Base-by-base conservation (phyloP, 2,888 invertebrate species). In the Morinoia aosen region DNA sequence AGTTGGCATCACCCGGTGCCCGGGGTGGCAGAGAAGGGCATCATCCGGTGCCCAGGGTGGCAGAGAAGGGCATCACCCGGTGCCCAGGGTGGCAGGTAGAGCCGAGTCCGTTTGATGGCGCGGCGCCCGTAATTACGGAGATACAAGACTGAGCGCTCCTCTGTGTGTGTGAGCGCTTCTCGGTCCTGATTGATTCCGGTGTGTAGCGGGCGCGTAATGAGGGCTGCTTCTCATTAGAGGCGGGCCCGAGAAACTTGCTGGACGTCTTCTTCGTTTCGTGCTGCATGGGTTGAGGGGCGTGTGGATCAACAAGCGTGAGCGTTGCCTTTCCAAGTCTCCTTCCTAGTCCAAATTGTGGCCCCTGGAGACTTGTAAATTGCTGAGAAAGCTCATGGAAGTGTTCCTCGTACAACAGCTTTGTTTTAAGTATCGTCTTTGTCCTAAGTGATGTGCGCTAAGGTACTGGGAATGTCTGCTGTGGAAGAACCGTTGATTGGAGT, bases 141-240 rank as follows among this genome's bases (percentile, higher is more conserved):
- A 90, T 90, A 48, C n/a, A 25, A n/a, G 40, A 40, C 40, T 11
- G 40, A 40, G 48, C n/a, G 90, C 39, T 90, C 40, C 40, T 90
- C 90, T 40, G 40, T 90, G 76, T 76, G 76, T 61, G n/a, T 88
- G 40, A 12, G 40, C 48, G 39, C 39, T 39, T 39, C 90, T 90
- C 48, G 8, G 90, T 48, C 48, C 90, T 90, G 90, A 90, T 90
- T 90, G 90, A 90, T 90, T 90, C 90, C 90, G 48, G 90, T 90
- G 40, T 90, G 90, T 48, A 48, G 40, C 25, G 48, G 40, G 48
- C 40, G 88, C 90, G 90, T 90, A 48, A 48, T 48, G 48, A 48
- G 90, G 48, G 90, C 90, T 90, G 90, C 90, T 14, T 40, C 90
- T 76, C 76, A 76, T 76, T 76, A 76, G 16, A 33, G 76, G 76